A percentile compares a stretch with the other conserved stretches of the same genome.
phyloP scores from a whole-genome alignment of 2,888 invertebrate genomes.

The Epistrophella euchroma region DNA sequence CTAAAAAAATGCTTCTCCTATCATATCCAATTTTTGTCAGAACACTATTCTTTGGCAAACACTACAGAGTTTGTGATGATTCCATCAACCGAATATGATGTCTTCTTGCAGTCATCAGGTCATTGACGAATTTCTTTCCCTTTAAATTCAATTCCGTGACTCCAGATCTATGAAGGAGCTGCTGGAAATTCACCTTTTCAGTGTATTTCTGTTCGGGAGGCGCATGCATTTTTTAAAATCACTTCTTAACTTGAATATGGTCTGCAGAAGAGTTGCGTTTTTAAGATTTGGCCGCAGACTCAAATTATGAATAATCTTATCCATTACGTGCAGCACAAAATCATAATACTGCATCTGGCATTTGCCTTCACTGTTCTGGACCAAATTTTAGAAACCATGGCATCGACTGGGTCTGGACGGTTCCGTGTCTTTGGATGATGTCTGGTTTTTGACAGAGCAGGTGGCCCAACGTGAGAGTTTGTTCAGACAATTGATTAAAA shows the following conservation, averaged over 20 bases:
- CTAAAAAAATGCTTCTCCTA: slow-evolving; percentile 90
- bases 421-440: slow-evolving; percentile 95
- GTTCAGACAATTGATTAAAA: too few species aligned
- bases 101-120: slow-evolving; percentile 75
- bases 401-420: slow-evolving; percentile 97
- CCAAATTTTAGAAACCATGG: slow-evolving; percentile 98
- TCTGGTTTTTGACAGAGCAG: slow-evolving; percentile 96
- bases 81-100: slow-evolving; percentile 76
- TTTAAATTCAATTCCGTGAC: slow-evolving; percentile 76
- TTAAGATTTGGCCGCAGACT: slow-evolving; percentile 62
- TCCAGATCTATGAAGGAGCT: slow-evolving; percentile 72
- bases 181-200: slow-evolving; percentile 76
- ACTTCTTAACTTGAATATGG: slow-evolving; percentile 76
- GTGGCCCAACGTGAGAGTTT: slow-evolving; percentile 92
- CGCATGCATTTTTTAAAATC: slow-evolving; percentile 69
- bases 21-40: slow-evolving; percentile 78
- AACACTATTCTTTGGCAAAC: slow-evolving; percentile 32
- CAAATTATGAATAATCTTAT: slow-evolving; percentile 76
- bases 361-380: slow-evolving; percentile 95
- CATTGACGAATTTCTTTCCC: slow-evolving; percentile 77
- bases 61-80: slow-evolving; percentile 71
- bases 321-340: slow-evolving; percentile 77
- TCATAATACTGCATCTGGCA: slow-evolving; percentile 77
- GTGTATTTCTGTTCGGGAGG: slow-evolving; percentile 63
- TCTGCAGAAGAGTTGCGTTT: slow-evolving; percentile 75